phyloP scores from a whole-genome alignment of 2,113 vertebrate genomes.

The Rhinolophus ferrumequinum region DNA sequence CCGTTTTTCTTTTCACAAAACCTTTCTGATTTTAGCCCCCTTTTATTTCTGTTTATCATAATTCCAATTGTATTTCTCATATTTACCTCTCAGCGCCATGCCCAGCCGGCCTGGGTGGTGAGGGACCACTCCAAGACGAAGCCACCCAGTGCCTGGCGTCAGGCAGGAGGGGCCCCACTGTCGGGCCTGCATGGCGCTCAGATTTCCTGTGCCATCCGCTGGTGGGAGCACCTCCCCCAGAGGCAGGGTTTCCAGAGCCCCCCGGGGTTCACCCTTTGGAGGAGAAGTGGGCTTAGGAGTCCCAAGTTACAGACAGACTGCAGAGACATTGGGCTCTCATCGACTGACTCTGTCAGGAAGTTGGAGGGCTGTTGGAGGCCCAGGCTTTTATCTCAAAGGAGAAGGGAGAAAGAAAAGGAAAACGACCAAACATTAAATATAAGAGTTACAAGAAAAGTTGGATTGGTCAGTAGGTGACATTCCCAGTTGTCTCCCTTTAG shows the following conservation, averaged over 20 bases:
- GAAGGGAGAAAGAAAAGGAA: no score
- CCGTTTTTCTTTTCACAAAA: constrained; percentile 97
- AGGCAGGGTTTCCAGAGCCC: constrained; percentile 22
- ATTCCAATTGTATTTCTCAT: constrained; percentile 88
- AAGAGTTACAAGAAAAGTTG: background rate
- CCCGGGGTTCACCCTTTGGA: background rate
- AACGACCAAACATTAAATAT: rapidly evolving
- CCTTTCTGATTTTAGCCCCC: constrained; percentile 93
- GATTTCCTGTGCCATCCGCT: background rate
- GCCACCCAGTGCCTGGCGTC: background rate
- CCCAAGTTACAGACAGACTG: constrained; percentile 28
- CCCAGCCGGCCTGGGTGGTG: constrained; percentile 55
- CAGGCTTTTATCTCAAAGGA: background rate
- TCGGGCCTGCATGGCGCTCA: background rate
- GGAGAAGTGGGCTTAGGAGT: constrained; percentile 43
- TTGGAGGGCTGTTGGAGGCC: background rate
- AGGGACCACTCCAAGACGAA: background rate
- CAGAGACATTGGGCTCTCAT: constrained; percentile 9
- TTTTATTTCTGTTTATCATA: constrained; percentile 94
- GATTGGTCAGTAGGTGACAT: background rate
- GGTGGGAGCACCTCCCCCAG: background rate
- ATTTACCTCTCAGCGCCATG: constrained; percentile 87
- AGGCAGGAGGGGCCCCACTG: background rate
- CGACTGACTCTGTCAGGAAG: background rate
- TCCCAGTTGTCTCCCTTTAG: background rate